Conservation (phyloP, 2,888 invertebrate species). For the Drosophila mulleri region DNA sequence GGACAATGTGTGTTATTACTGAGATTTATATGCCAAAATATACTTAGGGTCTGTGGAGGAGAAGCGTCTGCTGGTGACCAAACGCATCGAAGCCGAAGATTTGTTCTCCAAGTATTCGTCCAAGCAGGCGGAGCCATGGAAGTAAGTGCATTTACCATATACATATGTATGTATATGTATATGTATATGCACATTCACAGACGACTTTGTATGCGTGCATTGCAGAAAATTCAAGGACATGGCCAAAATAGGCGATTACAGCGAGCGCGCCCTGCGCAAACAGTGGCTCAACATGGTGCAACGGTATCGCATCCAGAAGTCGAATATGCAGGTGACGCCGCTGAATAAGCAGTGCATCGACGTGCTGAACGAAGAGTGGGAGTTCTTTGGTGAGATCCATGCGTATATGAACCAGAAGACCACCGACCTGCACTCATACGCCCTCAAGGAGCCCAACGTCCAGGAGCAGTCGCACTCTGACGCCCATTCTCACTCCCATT, state of each 20-base stretch:
- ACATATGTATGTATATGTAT: too few species aligned
- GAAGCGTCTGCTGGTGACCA: conserved; percentile 79
- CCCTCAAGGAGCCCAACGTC: conserved; percentile 68
- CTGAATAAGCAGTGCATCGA: conserved; percentile 50
- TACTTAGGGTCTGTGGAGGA: conserved; percentile 82
- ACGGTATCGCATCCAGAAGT: conserved; percentile 82
- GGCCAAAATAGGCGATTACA: conserved; percentile 80
- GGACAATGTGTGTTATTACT: too few species aligned
- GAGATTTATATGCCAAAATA: neutral
- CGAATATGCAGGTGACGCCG: conserved; percentile 45
- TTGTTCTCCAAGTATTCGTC: conserved; percentile 79
- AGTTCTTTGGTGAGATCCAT: conserved; percentile 82
- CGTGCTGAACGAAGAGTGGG: conserved; percentile 80
- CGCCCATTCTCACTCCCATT: neutral
- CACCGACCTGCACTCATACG: conserved; percentile 83
- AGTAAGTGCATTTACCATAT: conserved; percentile 65
- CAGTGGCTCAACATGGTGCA: conserved; percentile 83
- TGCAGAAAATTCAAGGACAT: conserved; percentile 72
- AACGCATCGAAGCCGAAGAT: conserved; percentile 79
- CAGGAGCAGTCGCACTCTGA: conserved; percentile 29
- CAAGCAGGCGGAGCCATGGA: conserved; percentile 81
- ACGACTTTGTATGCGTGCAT: neutral
- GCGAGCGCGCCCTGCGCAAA: conserved; percentile 80
- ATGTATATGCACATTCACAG: neutral
- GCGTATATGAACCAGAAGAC: conserved; percentile 82